A percentile compares a stretch with the other conserved stretches of the same genome.
phyloP scores from a whole-genome alignment of 64 coral and sea anemone genomes.

The Actinia equina region DNA sequence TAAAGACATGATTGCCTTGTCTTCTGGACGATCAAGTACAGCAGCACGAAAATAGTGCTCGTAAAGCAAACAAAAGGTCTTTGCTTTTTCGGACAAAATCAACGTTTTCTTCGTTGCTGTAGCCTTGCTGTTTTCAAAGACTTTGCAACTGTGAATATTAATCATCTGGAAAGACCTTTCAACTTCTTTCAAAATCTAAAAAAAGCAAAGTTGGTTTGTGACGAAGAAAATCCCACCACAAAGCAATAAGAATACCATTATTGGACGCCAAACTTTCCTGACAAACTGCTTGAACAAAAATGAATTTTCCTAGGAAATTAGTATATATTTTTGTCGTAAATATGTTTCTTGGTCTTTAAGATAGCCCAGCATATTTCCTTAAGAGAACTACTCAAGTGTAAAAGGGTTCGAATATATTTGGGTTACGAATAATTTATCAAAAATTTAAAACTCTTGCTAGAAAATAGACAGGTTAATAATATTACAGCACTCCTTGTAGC shows the following conservation, averaged over 20 bases:
- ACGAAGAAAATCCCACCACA: neutral
- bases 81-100: neutral
- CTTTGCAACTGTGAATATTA: neutral
- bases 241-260: too few species aligned
- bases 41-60: neutral
- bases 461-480: neutral
- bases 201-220: neutral
- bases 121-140: neutral
- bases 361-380: neutral
- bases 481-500: neutral
- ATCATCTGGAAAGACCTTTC: neutral
- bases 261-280: too few species aligned
- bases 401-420: neutral
- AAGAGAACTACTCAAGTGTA: neutral
- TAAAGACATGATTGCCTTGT: neutral
- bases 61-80: neutral
- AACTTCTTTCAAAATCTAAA: neutral
- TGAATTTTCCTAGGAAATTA: neutral
- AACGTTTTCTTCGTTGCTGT: neutral
- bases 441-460: neutral
- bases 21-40: neutral
- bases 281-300: too few species aligned
- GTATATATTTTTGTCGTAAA: neutral
- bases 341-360: neutral
- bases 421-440: neutral